Evolutionary conservation across 2,797 vertebrate species (phyloP).

Genomic region (Spheniscus humboldti): DNA sequence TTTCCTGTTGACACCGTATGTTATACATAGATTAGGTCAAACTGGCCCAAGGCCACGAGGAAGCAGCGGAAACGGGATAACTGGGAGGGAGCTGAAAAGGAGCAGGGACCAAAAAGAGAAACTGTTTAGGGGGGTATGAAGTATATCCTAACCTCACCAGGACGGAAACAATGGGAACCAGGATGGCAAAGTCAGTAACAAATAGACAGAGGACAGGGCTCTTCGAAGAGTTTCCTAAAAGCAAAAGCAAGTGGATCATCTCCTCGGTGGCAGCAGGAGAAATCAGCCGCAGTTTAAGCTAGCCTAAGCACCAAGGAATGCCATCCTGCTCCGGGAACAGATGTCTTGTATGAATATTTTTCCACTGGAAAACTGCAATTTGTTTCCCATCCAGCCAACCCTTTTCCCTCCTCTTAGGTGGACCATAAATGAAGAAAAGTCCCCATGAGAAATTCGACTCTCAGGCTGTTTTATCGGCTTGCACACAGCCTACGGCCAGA

Average conservation of each 20-base stretch:
- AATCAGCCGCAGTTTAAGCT: not conserved
- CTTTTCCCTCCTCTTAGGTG: not conserved
- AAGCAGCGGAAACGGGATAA: not conserved
- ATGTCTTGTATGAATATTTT: not conserved
- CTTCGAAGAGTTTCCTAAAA: not conserved
- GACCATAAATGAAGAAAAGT: not conserved
- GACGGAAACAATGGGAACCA: not conserved
- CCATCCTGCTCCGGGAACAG: not conserved
- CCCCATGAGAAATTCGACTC: rapidly evolving
- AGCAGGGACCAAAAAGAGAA: not conserved
- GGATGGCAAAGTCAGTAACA: not conserved
- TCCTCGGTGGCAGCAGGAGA: not conserved
- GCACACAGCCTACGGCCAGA: not conserved
- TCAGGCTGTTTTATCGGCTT: not conserved
- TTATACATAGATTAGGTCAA: conserved; percentile 42
- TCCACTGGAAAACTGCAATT: not conserved
- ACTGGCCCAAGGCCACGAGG: not conserved
- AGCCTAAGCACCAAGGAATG: not conserved
- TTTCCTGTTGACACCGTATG: conserved; percentile 56
- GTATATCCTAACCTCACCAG: not conserved
- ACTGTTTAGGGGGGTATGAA: not conserved
- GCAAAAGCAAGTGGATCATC: not conserved
- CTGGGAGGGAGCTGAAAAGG: not conserved
- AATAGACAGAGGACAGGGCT: not conserved
- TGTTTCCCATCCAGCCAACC: not conserved